phyloP scores from a whole-genome alignment of 2,888 invertebrate genomes.

The Heliconius cydno region DNA sequence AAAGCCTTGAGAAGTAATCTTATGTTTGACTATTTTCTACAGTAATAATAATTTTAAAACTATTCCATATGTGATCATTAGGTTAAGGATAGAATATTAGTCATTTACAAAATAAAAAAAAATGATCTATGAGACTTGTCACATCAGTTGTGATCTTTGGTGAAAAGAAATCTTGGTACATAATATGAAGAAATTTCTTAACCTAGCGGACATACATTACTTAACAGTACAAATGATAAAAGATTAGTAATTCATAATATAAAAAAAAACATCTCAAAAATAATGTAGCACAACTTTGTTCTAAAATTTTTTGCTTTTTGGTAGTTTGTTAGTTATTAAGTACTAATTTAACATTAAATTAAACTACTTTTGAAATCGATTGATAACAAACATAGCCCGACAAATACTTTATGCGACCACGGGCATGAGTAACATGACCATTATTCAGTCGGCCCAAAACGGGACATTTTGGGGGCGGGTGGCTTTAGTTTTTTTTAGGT shows the following conservation, averaged over 20 bases:
- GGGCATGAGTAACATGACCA: too few species aligned
- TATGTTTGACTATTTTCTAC: neutral
- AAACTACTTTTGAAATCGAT: conserved; percentile 43
- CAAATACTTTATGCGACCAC: too few species aligned
- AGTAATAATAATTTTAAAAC: conserved; percentile 3
- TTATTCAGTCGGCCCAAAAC: too few species aligned
- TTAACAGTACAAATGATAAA: conserved; percentile 68
- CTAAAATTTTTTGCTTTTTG: conserved; percentile 72
- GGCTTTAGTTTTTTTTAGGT: too few species aligned
- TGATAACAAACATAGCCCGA: conserved; percentile 31
- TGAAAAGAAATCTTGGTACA: conserved; percentile 57
- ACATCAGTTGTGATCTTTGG: conserved; percentile 64
- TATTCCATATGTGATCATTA: conserved; percentile 1
- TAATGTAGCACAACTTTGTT: conserved; percentile 72
- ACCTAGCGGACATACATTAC: conserved; percentile 66
- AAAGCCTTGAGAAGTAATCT: neutral
- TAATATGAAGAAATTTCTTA: conserved; percentile 48
- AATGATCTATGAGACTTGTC: conserved; percentile 26
- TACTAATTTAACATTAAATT: conserved; percentile 67
- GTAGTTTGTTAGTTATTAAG: conserved; percentile 74
- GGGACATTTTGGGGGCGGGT: too few species aligned
- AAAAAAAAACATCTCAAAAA: conserved; percentile 66
- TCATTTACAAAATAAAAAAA: conserved; percentile 18
- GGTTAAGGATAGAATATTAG: conserved; percentile 4
- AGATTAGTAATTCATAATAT: conserved; percentile 52